Evolutionary conservation across 2,888 invertebrate species (phyloP), one percentile per base, ranked within the genome.

Genomic region (Ormyrus pomaceus): DNA sequence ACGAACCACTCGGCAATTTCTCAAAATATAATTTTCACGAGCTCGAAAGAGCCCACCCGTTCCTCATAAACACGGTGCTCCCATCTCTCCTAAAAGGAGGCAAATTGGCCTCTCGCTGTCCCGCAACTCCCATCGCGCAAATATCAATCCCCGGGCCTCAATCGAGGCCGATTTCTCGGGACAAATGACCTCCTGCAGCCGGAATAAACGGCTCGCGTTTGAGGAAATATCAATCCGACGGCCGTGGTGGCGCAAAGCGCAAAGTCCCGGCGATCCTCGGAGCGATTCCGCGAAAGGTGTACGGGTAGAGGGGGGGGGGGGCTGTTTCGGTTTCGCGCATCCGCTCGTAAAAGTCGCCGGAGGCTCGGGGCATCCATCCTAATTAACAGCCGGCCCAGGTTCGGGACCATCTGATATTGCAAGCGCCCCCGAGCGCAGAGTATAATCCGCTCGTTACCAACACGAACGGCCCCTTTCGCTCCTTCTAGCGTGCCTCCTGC

Each of bases 281-380:
- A 83, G 83, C 84, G 85, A 86, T 88, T 88, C 87, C 82, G 74
- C 88, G 87, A 87, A 87, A 84, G 84, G 85, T 84, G 86, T 85
- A 83, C 13, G 55, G 48, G 58, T n/a, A n/a, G 1, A 58, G 66
- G 51, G 19, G 19, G 2, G 86, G n/a, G 55, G 6, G 51, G 6
- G 87, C 86, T 88, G 86, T 88, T 88, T 88, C 86, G 87, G 88
- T 86, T 88, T 46, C 86, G 87, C 87, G 86, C 86, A 87, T 87
- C 87, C 88, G 87, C 88, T 89, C 88, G 90, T 89, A 90, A 90
- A 90, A 89, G 89, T 89, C 89, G 88, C 87, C 90, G 86, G 86
- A 88, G 89, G 89, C 89, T 88, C 87, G 88, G 19, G 89, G 88
- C 89, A 90, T 90, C 89, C 89, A 89, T 90, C 89, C 90, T 90